Base-by-base conservation (phyloP, 2,888 invertebrate genomes). In the Falcaria lacertinaria region DNA sequence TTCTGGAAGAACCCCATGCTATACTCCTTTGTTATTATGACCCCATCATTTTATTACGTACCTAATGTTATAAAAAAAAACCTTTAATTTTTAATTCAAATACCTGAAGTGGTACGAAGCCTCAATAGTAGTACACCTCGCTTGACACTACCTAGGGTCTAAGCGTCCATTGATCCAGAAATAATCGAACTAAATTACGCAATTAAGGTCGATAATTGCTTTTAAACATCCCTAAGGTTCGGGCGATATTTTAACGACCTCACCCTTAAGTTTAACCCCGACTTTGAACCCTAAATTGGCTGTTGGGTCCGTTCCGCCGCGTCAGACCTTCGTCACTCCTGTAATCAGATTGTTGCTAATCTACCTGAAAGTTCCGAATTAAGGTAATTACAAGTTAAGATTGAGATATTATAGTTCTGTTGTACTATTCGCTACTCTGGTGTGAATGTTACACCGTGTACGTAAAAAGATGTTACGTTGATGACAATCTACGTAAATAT, bases 241-340 rank as follows among this genome's bases (percentile, higher is more conserved):
- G 22, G 15, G 47, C 28, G 14, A 22, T 33, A 33, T 16, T 35
- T 38, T 36, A 55, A 28, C 40, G 54, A 56, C 52, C 42, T 36
- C 14, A 15, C 46, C 49, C 48, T 60, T 57, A 45, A 56, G 41
- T 39, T 11, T 40, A 41, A 57, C 54, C 57, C 41, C 36, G 46
- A 54, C 52, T 59, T 59, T 57, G 58, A 61, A 61, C 28, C 28
- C 11, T 28, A 22, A 14, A 37, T 56, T 50, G 59, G 56, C 34
- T 42, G 41, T 54, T 13, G 52, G 48, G 46, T 45, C 50, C 47
- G 45, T 57, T 32, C 50, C 42, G n/a, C 19, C 37, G 22, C 37
- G 59, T 64, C 65, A 54, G 47, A 68, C 69, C 68, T 50, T 64
- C 67, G 64, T 68, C 69, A 68, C 45, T 42, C 17, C 28, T 11